These are phyloP conservation scores for Brienomyrus longianalis DNA, from an alignment of 2,113 vertebrate genomes.

Conservation along the genomic window DNA sequence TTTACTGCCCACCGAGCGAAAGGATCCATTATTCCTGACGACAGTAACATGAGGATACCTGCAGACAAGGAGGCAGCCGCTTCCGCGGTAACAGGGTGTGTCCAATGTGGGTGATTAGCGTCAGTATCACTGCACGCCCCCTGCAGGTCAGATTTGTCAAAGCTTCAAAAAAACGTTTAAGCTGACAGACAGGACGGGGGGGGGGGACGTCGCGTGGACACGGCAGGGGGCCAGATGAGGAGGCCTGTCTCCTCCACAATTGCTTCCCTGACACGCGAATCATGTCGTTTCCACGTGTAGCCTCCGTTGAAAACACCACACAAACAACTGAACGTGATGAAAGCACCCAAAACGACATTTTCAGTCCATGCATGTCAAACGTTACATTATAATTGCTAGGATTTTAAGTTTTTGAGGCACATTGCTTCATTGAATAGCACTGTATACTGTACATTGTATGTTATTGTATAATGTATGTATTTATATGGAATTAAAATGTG, in stretches of 20 bases:
- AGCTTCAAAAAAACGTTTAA: neutral
- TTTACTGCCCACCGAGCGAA: neutral
- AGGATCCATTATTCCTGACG: neutral
- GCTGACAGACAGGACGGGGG: neutral
- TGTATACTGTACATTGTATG: neutral
- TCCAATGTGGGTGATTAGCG: constrained; percentile 45
- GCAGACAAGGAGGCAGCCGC: neutral
- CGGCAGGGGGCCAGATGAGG: neutral
- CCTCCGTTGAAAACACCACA: neutral
- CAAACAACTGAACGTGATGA: neutral
- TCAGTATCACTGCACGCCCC: constrained; percentile 28
- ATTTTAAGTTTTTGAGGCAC: neutral
- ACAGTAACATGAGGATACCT: neutral
- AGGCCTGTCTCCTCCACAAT: neutral
- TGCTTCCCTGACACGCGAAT: neutral
- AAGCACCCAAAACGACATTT: neutral
- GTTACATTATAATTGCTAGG: neutral
- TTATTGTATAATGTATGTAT: neutral
- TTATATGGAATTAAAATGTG: neutral
- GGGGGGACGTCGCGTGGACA: neutral
- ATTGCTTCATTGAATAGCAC: neutral
- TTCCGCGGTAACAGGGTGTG: neutral
- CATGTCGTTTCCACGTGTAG: neutral
- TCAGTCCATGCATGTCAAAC: neutral
- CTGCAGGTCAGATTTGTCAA: constrained; percentile 1